Evolutionary conservation across 2,113 vertebrate species (phyloP).

Genomic region (Heterocephalus glaber): DNA sequence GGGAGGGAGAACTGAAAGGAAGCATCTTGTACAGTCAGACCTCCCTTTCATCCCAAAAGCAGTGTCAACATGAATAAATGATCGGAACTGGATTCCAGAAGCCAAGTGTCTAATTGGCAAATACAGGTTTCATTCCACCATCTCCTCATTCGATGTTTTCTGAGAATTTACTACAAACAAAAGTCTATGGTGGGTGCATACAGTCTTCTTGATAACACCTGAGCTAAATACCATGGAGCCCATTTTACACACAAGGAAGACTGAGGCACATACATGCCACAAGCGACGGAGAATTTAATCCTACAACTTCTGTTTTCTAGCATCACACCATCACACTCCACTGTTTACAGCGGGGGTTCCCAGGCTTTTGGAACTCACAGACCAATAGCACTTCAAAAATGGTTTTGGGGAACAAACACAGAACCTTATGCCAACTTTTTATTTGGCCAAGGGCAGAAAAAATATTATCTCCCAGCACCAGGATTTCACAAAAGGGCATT

Average conservation of each 20-base stretch:
- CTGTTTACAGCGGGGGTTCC: constrained; percentile 36
- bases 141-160: not conserved
- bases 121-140: not conserved
- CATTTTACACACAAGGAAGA: not conserved
- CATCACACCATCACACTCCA: not conserved
- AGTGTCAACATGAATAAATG: constrained; percentile 1
- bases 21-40: not conserved
- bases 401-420: constrained; percentile 63
- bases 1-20: not conserved
- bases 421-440: constrained; percentile 65
- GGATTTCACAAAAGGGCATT: constrained; percentile 71
- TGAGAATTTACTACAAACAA: not conserved
- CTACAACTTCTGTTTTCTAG: not conserved
- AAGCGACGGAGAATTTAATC: not conserved
- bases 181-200: not conserved
- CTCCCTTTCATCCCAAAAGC: not conserved
- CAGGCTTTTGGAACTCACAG: constrained; percentile 57
- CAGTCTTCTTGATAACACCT: not conserved
- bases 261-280: not conserved
- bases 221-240: not conserved
- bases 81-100: not conserved
- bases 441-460: constrained; percentile 61
- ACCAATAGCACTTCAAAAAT: constrained; percentile 55
- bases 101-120: not conserved
- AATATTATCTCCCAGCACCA: constrained; percentile 52